phyloP scores from a whole-genome alignment of 2,888 invertebrate genomes.

The Lordiphosa andalusiaca region DNA sequence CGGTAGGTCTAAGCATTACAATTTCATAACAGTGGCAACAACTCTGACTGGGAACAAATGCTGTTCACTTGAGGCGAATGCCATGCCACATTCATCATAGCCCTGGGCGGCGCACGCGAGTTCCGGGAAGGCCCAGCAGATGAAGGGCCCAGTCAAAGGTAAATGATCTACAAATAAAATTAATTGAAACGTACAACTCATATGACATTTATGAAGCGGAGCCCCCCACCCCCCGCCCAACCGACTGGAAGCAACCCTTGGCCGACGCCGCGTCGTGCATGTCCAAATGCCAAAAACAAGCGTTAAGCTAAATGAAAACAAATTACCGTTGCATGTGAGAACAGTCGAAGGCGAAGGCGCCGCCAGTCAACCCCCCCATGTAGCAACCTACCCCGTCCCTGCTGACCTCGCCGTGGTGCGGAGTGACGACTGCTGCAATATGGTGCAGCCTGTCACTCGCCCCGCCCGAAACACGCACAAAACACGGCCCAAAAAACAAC shows the following conservation, averaged over 20 bases:
- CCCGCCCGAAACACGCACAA: slow-evolving; percentile 6
- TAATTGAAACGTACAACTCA: slow-evolving; percentile 67
- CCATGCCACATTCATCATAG: slow-evolving; percentile 59
- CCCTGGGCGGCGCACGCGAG: slow-evolving; percentile 34
- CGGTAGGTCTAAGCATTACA: slow-evolving; percentile 37
- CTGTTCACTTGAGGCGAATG: slow-evolving; percentile 51
- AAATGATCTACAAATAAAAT: slow-evolving; percentile 55
- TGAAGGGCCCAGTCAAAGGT: slow-evolving; percentile 3
- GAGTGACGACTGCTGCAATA: slow-evolving; percentile 49
- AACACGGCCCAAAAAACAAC: slow-evolving; percentile 18
- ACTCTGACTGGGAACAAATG: slow-evolving; percentile 47
- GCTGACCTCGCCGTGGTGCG: slow-evolving; percentile 6
- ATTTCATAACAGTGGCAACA: slow-evolving; percentile 33
- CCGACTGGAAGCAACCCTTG: slow-evolving; percentile 36
- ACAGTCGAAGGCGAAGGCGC: slow-evolving; percentile 28
- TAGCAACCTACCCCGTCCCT: slow-evolving; percentile 15
- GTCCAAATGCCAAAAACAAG: slow-evolving; percentile 71
- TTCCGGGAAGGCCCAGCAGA: slow-evolving; percentile 45
- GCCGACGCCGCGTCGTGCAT: slow-evolving; percentile 60
- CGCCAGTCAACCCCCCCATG: slow-evolving; percentile 19
- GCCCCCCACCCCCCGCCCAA: not conserved
- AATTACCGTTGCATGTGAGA: slow-evolving; percentile 71
- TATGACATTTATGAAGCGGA: slow-evolving; percentile 69
- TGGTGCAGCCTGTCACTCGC: slow-evolving; percentile 42
- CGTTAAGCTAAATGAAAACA: slow-evolving; percentile 75